Evolutionary conservation across 2,113 vertebrate species (phyloP).

Genomic region (Porphyrio hochstetteri): DNA sequence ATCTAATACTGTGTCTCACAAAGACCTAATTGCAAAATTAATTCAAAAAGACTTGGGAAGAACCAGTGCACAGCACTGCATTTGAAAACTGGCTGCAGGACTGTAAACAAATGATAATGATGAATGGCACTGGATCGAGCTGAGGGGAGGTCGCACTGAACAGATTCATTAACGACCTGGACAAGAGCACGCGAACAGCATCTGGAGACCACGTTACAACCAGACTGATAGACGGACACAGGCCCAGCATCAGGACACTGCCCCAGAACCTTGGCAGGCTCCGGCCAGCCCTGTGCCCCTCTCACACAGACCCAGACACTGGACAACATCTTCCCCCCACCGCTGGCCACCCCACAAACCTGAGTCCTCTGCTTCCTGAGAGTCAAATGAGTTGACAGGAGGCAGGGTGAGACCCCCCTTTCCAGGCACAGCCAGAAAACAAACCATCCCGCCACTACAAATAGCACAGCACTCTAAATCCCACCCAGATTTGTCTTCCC

Average conservation of each 20-base stretch:
- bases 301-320: fast-evolving
- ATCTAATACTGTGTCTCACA: background rate
- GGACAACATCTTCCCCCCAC: background rate
- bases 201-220: background rate
- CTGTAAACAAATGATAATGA: constrained; percentile 43
- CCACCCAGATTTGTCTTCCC: background rate
- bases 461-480: background rate
- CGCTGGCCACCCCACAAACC: background rate
- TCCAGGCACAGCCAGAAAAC: background rate
- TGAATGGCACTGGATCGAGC: constrained; percentile 12
- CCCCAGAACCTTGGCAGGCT: background rate
- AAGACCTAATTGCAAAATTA: constrained; percentile 65
- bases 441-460: background rate
- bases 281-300: fast-evolving
- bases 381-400: background rate
- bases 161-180: constrained; percentile 26
- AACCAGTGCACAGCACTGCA: background rate
- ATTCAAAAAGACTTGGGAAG: constrained; percentile 58
- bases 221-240: background rate
- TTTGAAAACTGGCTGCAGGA: constrained; percentile 23
- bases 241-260: background rate
- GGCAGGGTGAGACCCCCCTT: background rate
- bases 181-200: background rate
- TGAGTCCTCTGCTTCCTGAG: background rate
- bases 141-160: background rate